phyloP scores from a whole-genome alignment of 2,113 vertebrate genomes.

The Gallinago paraguaiae region DNA sequence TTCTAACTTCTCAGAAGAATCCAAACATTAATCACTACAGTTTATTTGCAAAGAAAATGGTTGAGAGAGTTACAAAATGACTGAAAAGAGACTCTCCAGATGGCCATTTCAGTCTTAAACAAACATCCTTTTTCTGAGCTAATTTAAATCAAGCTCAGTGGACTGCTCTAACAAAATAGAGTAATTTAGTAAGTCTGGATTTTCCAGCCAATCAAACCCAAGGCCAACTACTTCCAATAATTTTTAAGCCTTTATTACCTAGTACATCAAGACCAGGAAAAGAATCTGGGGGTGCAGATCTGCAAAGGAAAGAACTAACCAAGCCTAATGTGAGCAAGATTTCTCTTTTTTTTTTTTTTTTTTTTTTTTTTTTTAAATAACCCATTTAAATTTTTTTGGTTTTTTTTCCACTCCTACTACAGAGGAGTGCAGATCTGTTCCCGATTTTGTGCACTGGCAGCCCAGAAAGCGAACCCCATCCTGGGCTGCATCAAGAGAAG shows the following conservation, averaged over 20 bases:
- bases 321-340: background rate
- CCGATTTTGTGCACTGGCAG: background rate
- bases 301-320: background rate
- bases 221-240: background rate
- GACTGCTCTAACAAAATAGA: background rate
- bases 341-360: background rate
- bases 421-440: background rate
- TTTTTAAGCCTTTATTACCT: conserved; percentile 12
- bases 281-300: background rate
- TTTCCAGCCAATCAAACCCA: conserved; percentile 21
- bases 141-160: conserved; percentile 44
- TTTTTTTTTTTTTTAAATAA: background rate
- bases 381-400: background rate
- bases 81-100: conserved; percentile 58
- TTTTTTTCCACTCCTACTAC: background rate
- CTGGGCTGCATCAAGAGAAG: too few species aligned
- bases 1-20: background rate
- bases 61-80: conserved; percentile 49
- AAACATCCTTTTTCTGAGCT: conserved; percentile 56
- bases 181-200: conserved; percentile 28
- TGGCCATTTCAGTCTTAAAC: conserved; percentile 48
- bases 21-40: conserved; percentile 41
- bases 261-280: background rate
- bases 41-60: conserved; percentile 63
- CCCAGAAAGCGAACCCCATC: too few species aligned